Base-by-base conservation (phyloP, 2,113 vertebrate species). In the Candoia aspera region DNA sequence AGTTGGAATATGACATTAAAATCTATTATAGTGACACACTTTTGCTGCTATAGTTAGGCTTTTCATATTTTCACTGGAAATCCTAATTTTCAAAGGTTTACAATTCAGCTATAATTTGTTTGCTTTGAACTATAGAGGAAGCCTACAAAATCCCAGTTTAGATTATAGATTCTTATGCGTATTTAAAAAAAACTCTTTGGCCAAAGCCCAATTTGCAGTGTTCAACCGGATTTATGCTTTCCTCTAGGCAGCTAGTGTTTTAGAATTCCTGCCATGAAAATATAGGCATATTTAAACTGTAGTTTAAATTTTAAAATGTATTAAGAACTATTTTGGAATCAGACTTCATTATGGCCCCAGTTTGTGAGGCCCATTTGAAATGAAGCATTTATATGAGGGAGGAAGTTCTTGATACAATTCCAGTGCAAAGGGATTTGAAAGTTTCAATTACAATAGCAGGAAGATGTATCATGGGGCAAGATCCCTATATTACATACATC, bases 1-100 rank as follows among this genome's bases (percentile, higher is more conserved):
- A 73, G 87, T 90, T 62, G 84, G 88, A 90, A 90, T 87, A 92
- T 64, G 68, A 85, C 79, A 90, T 92, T 92, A 94, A 90, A 87
- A 64, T 92, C 24, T 90, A 90, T 94, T 90, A 84, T 58, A 62
- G 91, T 73, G 60, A 33, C 37, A 58, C 91, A 26, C 59, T 90
- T 90, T 88, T 88, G 85, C 42, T n/a, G 58, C 37, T 90, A 84
- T 73, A 87, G 58, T 29, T 93, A 90, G 62, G 54, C 19, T 92
- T 64, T 90, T 84, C 54, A 84, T 86, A 88, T 57, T 85, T 88
- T 88, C 73, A 85, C 90, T 90, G 90, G 59, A 59, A 94, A 90
- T 29, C 55, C 37, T 23, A 54, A 85, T 37, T 53, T 88, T 90
- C 90, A 64, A 84, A 49, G 33, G 84, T 58, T 92, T 92, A 64